Evolutionary conservation across 2,888 invertebrate species (phyloP).

Genomic region (Heliconius aoede): DNA sequence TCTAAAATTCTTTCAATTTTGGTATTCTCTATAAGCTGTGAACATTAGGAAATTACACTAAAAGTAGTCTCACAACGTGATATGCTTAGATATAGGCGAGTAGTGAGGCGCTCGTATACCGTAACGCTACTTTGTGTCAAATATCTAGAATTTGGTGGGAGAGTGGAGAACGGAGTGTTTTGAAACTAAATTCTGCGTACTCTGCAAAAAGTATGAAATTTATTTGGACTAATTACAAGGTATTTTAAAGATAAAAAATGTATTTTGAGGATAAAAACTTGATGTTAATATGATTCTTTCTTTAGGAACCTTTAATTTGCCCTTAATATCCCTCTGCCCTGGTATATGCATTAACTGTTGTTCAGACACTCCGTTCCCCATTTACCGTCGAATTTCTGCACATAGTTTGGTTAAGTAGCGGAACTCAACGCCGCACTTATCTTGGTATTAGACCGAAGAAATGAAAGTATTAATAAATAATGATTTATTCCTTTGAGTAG

Average conservation of each 20-base stretch:
- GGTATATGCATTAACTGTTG: too few species aligned
- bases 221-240: too few species aligned
- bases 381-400: background rate
- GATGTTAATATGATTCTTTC: too few species aligned
- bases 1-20: conserved; percentile 4
- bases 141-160: background rate
- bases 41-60: background rate
- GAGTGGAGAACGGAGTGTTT: background rate
- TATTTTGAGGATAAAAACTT: too few species aligned
- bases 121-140: background rate
- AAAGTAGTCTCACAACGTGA: background rate
- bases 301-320: too few species aligned
- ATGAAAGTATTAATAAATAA: too few species aligned
- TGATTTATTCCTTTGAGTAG: too few species aligned
- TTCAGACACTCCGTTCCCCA: background rate
- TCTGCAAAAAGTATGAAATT: too few species aligned
- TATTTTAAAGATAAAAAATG: too few species aligned
- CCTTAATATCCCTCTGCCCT: too few species aligned
- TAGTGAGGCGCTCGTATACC: background rate
- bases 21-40: conserved; percentile 7
- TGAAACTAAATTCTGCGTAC: background rate
- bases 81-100: background rate
- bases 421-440: background rate
- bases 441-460: too few species aligned
- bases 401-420: background rate